Conservation (phyloP, 2,888 invertebrate genomes). For the Oscheius sp. region DNA sequence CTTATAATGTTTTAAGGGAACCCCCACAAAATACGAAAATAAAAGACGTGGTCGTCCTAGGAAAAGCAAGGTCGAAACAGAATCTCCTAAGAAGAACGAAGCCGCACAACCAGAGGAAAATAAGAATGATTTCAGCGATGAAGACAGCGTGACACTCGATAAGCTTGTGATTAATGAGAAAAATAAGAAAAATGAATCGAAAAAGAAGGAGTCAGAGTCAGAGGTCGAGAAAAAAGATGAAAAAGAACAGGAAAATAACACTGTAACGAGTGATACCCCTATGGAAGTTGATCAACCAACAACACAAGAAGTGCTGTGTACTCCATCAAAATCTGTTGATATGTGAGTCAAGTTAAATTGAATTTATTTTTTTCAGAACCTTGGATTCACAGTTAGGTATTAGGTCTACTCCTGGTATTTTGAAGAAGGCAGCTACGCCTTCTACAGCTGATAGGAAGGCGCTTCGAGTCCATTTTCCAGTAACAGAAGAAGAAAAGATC, state of each 20-base stretch:
- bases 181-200: neutral
- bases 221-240: neutral
- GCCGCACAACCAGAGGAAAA: neutral
- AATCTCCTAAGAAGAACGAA: neutral
- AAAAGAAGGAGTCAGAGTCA: neutral
- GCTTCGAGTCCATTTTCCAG: neutral
- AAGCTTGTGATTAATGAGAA: neutral
- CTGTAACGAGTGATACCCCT: neutral
- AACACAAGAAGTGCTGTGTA: neutral
- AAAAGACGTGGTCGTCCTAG: neutral
- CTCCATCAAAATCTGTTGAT: neutral
- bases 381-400: too few relatives aligned
- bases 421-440: neutral
- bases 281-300: neutral
- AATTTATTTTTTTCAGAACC: too few relatives aligned
- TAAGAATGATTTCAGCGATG: too few relatives aligned
- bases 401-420: neutral
- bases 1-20: conserved; percentile 7
- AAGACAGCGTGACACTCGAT: too few relatives aligned
- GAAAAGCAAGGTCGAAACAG: too few relatives aligned
- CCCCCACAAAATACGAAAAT: neutral
- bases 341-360: too few relatives aligned
- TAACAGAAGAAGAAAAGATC: neutral
- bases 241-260: neutral
- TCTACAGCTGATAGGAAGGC: neutral